phyloP scores from a whole-genome alignment of 23 tunicate genomes.

The Pegea sp. region DNA sequence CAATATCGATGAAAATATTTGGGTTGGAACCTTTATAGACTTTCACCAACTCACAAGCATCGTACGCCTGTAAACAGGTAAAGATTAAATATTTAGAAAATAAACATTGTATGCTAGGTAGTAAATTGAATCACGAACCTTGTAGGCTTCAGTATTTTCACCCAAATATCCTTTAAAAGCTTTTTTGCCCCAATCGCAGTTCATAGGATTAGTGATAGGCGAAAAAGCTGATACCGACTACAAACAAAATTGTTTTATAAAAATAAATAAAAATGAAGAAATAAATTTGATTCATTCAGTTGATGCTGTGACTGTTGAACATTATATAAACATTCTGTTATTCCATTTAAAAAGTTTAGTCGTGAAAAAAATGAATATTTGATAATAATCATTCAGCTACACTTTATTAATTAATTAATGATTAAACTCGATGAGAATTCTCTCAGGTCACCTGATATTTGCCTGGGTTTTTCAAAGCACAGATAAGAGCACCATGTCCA shows the following conservation, averaged over 20 bases:
- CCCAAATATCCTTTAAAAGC: slow-evolving; percentile 86
- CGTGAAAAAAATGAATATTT: no score
- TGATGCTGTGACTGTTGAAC: no score
- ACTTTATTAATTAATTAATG: no score
- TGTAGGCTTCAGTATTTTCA: slow-evolving; percentile 9
- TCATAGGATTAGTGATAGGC: slow-evolving; percentile 70
- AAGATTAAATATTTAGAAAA: no score
- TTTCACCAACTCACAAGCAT: slow-evolving; percentile 43
- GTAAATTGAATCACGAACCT: slow-evolving; percentile 5
- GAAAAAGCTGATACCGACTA: slow-evolving; percentile 89
- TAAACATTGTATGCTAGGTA: background rate
- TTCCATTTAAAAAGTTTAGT: no score
- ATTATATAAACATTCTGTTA: no score
- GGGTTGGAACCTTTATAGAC: slow-evolving; percentile 59
- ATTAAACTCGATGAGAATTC: no score
- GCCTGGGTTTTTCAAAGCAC: slow-evolving; percentile 67
- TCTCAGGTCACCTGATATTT: slow-evolving; percentile 23
- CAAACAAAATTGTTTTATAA: no score
- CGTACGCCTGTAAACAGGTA: slow-evolving; percentile 40
- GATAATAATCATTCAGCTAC: no score
- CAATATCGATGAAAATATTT: slow-evolving; percentile 67
- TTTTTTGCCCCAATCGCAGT: slow-evolving; percentile 92
- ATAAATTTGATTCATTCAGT: background rate
- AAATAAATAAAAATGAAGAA: slow-evolving; percentile 6
- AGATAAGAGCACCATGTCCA: slow-evolving; percentile 88